Base-by-base conservation (phyloP, 2,888 invertebrate species). In the Schrankia costaestrigalis region DNA sequence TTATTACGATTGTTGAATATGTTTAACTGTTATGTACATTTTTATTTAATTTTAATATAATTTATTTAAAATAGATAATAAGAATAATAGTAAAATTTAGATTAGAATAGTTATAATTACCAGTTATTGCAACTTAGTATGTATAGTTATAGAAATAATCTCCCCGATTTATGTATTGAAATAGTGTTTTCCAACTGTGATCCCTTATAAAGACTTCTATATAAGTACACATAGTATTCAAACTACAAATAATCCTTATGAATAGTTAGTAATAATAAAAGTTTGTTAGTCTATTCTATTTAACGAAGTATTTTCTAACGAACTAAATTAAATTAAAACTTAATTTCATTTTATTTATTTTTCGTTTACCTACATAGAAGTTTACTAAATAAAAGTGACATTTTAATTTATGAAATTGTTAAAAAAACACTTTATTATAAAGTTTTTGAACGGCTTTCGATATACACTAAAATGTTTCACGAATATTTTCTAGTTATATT, bases 161-260 rank as follows among this genome's bases (percentile, higher is more conserved):
- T 70, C 70, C 62, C 64, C 64, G 60, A 60, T 71, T 58, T 68
- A 63, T 73, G 72, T 79, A 77, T 73, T 62, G 70, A 77, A 73
- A 76, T 84, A 86, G 84, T 68, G 70, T 80, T 85, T 82, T 81
- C 85, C 85, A 81, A 78, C 87, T 87, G 87, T 87, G 87, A 87
- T 87, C 85, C 87, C 85, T 80, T 75, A 78, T 82, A 83, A 86
- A 87, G 87, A 87, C 87, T 86, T 86, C 81, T 85, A 82, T 71
- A 63, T 86, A 85, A 81, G 85, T 81, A 59, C 54, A 48, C 62
- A 47, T 60, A 58, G 52, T 60, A 51, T 49, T 57, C 50, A 53
- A 55, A 53, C 53, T 61, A 63, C 63, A 65, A 50, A 46, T 63
- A 64, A 65, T 55, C 66, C 62, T 57, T 65, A 67, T 55, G 45